Percentiles rank a stretch among this genome's conserved stretches.
Evolutionary conservation across 1,140 invertebrate genomes (phyloP).

Genomic region (Danaus melanippus): DNA sequence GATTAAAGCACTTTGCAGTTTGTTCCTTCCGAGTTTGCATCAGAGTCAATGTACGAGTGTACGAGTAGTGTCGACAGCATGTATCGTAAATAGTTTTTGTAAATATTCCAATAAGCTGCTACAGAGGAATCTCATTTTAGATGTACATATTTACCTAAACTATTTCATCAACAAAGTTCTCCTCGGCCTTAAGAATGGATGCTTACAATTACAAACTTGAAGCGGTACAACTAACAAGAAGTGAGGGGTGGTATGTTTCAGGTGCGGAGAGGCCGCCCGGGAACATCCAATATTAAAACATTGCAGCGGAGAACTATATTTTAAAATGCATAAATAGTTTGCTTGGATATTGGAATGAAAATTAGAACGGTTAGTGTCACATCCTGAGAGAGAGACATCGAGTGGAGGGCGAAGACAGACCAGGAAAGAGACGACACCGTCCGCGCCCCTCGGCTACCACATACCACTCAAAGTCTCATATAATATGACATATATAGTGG

Average conservation of each 20-base stretch:
- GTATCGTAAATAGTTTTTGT: too few relatives aligned
- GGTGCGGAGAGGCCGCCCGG: background rate
- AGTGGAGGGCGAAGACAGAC: background rate
- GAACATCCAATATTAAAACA: constrained; percentile 16
- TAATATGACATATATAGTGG: too few relatives aligned
- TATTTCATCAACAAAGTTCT: too few relatives aligned
- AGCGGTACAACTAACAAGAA: constrained; percentile 1
- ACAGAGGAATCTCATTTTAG: too few relatives aligned
- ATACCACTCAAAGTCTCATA: too few relatives aligned
- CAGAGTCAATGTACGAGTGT: too few relatives aligned
- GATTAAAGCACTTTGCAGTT: too few relatives aligned
- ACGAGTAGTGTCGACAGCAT: too few relatives aligned
- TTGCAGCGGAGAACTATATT: constrained; percentile 12
- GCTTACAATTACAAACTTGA: background rate
- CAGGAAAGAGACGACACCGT: constrained; percentile 7
- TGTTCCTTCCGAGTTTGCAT: too few relatives aligned
- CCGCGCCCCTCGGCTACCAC: background rate
- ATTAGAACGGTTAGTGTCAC: constrained; percentile 22
- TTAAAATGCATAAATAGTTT: constrained; percentile 37
- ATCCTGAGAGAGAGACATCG: constrained; percentile 13
- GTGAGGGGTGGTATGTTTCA: too few relatives aligned
- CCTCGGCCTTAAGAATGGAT: background rate
- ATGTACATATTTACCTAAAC: too few relatives aligned
- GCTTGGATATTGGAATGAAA: constrained; percentile 26
- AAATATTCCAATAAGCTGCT: too few relatives aligned